phyloP scores from a whole-genome alignment of 2,113 vertebrate genomes.

The Mungos mungo region DNA sequence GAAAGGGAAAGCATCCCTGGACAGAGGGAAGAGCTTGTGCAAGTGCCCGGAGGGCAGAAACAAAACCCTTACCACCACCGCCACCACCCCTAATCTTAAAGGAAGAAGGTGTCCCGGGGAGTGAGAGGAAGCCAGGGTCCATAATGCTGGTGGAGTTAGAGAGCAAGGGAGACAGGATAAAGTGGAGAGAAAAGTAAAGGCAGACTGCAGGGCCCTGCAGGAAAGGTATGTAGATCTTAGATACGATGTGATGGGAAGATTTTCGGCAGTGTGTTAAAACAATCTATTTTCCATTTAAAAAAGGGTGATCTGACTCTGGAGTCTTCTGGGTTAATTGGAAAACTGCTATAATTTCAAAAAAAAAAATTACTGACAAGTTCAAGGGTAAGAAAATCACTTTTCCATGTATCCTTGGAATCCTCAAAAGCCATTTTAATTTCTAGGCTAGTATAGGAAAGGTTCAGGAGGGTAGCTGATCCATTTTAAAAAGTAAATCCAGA shows the following conservation, averaged over 20 bases:
- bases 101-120: not conserved
- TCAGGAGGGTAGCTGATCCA: not conserved
- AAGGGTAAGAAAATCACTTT: not conserved
- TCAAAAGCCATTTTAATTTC: slow-evolving; percentile 29
- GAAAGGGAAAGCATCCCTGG: not conserved
- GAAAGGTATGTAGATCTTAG: not conserved
- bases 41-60: not conserved
- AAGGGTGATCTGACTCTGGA: not conserved
- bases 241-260: not conserved
- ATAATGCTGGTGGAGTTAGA: not conserved
- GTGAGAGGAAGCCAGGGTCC: not conserved
- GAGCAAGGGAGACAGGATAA: not conserved
- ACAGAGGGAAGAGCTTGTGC: not conserved
- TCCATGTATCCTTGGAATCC: not conserved
- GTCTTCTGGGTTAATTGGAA: not conserved
- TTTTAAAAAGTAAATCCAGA: slow-evolving; percentile 6
- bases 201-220: not conserved
- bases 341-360: not conserved
- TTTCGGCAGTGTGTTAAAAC: not conserved
- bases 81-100: not conserved
- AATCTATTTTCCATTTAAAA: slow-evolving; percentile 21
- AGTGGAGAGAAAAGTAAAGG: not conserved
- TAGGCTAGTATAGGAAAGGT: not conserved
- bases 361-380: not conserved
- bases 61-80: not conserved